These are phyloP conservation scores for Herpetotheres cachinnans DNA, from an alignment of 2,113 vertebrate genomes.

Conservation along the genomic window DNA sequence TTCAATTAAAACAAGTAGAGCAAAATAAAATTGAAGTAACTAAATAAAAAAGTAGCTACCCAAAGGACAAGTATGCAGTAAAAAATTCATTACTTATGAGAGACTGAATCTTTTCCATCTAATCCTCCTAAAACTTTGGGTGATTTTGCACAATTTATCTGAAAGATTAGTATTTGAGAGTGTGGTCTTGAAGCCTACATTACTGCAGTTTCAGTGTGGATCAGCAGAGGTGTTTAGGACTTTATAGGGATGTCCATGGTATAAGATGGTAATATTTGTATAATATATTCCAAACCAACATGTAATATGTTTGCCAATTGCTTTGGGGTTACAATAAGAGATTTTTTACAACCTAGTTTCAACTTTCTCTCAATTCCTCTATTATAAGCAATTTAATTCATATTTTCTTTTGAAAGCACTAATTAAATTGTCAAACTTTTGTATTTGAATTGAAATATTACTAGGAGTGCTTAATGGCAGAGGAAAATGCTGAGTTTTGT, in stretches of 20 bases:
- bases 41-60: not conserved
- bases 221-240: not conserved
- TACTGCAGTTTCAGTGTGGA: not conserved
- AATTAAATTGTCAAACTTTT: not conserved
- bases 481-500: not conserved
- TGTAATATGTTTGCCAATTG: not conserved
- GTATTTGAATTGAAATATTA: constrained; percentile 1
- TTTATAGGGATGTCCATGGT: not conserved
- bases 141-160: not conserved
- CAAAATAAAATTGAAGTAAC: not conserved
- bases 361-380: not conserved
- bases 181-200: not conserved
- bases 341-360: not conserved
- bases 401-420: not conserved
- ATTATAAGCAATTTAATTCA: not conserved
- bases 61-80: not conserved
- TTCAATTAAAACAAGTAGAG: not conserved
- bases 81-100: not conserved
- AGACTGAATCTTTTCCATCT: not conserved
- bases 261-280: not conserved
- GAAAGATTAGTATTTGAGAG: not conserved
- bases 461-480: not conserved
- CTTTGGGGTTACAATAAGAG: not conserved
- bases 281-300: not conserved
- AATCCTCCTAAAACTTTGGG: not conserved